These are phyloP conservation scores for Xerus inauris DNA, from an alignment of 2,113 vertebrate genomes.

Conservation along the genomic window DNA sequence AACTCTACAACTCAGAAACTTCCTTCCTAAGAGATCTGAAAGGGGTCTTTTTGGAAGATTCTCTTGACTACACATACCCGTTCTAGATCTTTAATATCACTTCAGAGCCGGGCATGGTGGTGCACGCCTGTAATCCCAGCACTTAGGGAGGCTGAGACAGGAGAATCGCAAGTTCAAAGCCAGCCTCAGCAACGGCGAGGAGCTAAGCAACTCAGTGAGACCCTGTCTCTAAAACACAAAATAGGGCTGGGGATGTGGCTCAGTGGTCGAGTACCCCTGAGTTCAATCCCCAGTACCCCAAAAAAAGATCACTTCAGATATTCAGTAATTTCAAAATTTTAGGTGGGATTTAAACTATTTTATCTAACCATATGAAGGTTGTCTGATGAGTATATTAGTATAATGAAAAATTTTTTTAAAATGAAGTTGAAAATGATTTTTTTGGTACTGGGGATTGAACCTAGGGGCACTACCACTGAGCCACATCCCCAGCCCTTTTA, in stretches of 20 bases:
- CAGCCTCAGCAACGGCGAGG: too few species aligned
- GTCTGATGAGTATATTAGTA: background rate
- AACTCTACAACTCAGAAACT: background rate
- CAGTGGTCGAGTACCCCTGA: too few species aligned
- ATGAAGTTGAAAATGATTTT: background rate
- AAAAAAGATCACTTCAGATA: background rate
- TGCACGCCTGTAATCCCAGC: too few species aligned
- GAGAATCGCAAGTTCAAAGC: too few species aligned
- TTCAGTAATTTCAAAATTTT: background rate
- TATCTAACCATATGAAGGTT: background rate
- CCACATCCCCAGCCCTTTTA: too few species aligned
- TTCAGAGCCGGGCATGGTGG: too few species aligned
- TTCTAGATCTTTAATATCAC: background rate
- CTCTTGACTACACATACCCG: background rate
- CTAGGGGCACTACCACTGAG: too few species aligned
- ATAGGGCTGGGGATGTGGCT: too few species aligned
- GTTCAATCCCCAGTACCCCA: too few species aligned
- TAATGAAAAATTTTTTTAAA: background rate
- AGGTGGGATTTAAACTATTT: background rate
- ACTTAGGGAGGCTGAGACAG: too few species aligned
- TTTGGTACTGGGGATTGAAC: background rate
- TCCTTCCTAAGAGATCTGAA: background rate
- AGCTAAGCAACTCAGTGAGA: too few species aligned
- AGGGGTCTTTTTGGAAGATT: background rate
- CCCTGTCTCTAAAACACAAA: too few species aligned